Base-by-base conservation (phyloP, 2,797 vertebrate genomes). In the Orestias chungarensis region DNA sequence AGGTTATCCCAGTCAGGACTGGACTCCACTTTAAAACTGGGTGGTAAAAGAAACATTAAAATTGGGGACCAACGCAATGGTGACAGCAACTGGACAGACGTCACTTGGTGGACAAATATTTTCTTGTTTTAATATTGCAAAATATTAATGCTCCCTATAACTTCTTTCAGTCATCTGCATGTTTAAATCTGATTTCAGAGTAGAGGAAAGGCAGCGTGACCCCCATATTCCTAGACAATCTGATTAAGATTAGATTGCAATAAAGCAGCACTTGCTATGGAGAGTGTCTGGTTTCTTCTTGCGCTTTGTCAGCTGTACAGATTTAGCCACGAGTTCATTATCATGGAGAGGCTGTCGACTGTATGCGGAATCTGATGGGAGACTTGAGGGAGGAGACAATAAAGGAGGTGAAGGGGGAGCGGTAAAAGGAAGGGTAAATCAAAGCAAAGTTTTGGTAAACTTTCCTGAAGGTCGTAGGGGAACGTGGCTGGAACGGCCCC, bases 391-490 rank as follows among this genome's bases (percentile, higher is more conserved):
- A 82, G 84, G 83, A 89, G 86, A 71, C 71, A 64, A 80, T 81
- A 81, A 82, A 81, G 78, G 85, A 80, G 78, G 78, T 64, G 72
- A 55, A 57, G 73, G 71, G 80, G 42, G 52, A 50, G 73, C 23
- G 66, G 73, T 29, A 17, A 35, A 62, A 73, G 81, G 35, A 81
- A 79, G 76, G 68, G 75, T 25, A 73, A 90, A 92, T 91, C 88
- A 93, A 92, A 91, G 87, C 86, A 71, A 92, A 92, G 91, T 93
- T 92, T 64, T 86, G 87, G 89, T 90, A 87, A 93, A 92, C 90
- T 93, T 92, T 93, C 88, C 89, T 93, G 92, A 93, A 93, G 92
- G 92, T 93, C 92, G 88, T 88, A 82, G 55, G 86, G 87, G 90
- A 91, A 88, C 87, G 88, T 84, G 87, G 90, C 88, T 81, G 87